phyloP scores from a whole-genome alignment of 2,888 invertebrate species.

The Dicyrtoma fusca region DNA sequence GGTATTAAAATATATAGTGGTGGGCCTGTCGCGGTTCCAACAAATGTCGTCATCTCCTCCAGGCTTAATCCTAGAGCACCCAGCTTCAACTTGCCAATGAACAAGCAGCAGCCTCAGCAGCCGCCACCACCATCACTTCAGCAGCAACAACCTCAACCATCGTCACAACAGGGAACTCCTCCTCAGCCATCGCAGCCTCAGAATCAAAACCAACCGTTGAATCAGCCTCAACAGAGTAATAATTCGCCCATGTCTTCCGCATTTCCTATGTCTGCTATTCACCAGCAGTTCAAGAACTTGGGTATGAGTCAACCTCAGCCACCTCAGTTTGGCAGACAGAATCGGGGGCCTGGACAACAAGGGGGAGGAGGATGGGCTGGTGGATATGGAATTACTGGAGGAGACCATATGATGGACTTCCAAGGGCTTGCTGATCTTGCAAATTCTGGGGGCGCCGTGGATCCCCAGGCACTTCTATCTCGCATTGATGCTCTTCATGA shows the following conservation, averaged over 20 bases:
- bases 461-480: slow-evolving; percentile 41
- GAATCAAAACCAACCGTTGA: slow-evolving; percentile 26
- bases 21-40: slow-evolving; percentile 47
- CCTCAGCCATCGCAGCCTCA: slow-evolving; percentile 27
- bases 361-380: slow-evolving; percentile 11
- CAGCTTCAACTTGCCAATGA: slow-evolving; percentile 64
- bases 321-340: slow-evolving; percentile 15
- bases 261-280: slow-evolving; percentile 23
- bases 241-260: slow-evolving; percentile 12
- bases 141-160: slow-evolving; percentile 24
- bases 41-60: slow-evolving; percentile 63
- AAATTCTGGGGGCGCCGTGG: slow-evolving; percentile 41
- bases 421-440: slow-evolving; percentile 42
- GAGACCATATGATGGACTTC: slow-evolving; percentile 34
- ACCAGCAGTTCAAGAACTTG: slow-evolving; percentile 39
- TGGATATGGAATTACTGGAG: slow-evolving; percentile 10
- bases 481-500: slow-evolving; percentile 41
- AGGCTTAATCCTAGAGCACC: slow-evolving; percentile 81
- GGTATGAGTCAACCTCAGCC: slow-evolving; percentile 25
- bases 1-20: slow-evolving; percentile 33
- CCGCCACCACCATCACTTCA: slow-evolving; percentile 17
- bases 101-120: slow-evolving; percentile 39
- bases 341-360: slow-evolving; percentile 12
- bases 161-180: slow-evolving; percentile 9
- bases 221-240: slow-evolving; percentile 27